Evolutionary conservation across 2,113 vertebrate species (phyloP).

Genomic region (Hemiscyllium ocellatum): DNA sequence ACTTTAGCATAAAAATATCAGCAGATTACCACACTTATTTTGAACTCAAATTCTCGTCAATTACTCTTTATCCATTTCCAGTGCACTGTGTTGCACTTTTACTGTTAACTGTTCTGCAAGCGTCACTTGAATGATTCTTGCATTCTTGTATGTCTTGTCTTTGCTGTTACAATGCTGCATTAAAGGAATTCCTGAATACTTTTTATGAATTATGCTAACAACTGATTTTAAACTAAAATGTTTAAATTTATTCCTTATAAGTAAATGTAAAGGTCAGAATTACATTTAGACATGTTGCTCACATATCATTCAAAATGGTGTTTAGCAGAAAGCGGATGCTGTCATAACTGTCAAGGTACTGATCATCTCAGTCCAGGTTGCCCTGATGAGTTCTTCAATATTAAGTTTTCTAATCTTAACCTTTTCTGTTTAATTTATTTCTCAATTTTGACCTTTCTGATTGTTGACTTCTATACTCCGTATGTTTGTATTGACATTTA

Average conservation of each 20-base stretch:
- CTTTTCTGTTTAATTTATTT: background rate
- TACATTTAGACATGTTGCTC: background rate
- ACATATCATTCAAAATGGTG: background rate
- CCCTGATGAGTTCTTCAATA: background rate
- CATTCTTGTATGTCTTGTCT: background rate
- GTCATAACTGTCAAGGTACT: background rate
- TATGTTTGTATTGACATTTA: background rate
- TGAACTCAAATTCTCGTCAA: background rate
- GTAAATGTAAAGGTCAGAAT: background rate
- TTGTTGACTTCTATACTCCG: background rate
- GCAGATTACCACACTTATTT: background rate
- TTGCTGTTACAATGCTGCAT: background rate
- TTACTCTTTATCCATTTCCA: background rate
- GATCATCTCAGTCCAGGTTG: background rate
- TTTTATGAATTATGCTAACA: background rate
- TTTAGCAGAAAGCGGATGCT: background rate
- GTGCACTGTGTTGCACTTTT: background rate
- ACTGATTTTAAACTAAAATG: background rate
- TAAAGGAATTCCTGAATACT: background rate
- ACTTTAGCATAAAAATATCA: background rate
- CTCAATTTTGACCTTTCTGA: background rate
- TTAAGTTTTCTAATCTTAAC: background rate
- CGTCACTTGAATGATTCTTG: background rate
- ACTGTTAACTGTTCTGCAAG: background rate
- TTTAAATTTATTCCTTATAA: background rate